These are phyloP conservation scores for Ophioninae sp. DNA, from an alignment of 2,888 invertebrate species.

Conservation along the genomic window DNA sequence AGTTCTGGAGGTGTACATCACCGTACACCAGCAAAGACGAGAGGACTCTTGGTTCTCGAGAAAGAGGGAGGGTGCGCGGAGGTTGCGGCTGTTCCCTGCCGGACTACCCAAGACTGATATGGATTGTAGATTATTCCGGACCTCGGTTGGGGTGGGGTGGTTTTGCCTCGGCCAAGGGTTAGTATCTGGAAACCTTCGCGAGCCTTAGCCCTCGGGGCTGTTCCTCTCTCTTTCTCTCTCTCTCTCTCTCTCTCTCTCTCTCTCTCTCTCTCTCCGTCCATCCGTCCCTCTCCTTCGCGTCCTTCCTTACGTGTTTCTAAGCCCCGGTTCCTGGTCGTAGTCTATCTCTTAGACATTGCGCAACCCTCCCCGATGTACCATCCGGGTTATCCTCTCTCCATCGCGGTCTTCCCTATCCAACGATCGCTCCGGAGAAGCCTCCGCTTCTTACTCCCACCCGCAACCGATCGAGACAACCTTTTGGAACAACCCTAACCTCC, in stretches of 20 bases:
- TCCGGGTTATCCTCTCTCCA: slow-evolving; percentile 49
- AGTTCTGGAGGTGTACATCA: slow-evolving; percentile 66
- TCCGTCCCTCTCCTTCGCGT: slow-evolving; percentile 66
- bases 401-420: slow-evolving; percentile 60
- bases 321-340: slow-evolving; percentile 44
- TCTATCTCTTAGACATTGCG: slow-evolving; percentile 53
- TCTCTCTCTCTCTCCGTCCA: slow-evolving; percentile 36
- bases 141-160: slow-evolving; percentile 76
- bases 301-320: slow-evolving; percentile 57
- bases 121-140: slow-evolving; percentile 82
- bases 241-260: slow-evolving; percentile 66
- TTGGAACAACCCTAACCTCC: slow-evolving; percentile 13
- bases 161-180: slow-evolving; percentile 76
- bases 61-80: slow-evolving; percentile 57
- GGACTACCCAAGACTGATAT: slow-evolving; percentile 81
- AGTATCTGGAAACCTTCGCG: slow-evolving; percentile 73
- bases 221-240: slow-evolving; percentile 56
- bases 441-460: slow-evolving; percentile 36
- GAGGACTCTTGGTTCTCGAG: slow-evolving; percentile 54
- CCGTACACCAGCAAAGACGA: slow-evolving; percentile 37
- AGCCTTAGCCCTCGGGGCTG: slow-evolving; percentile 63
- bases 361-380: slow-evolving; percentile 50
- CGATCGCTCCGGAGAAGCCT: slow-evolving; percentile 57
- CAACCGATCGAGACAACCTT: slow-evolving; percentile 52
- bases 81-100: slow-evolving; percentile 68